Evolutionary conservation across 2,888 invertebrate species (phyloP), one percentile per base, ranked within the genome.

Genomic region (Acrobasis suavella): DNA sequence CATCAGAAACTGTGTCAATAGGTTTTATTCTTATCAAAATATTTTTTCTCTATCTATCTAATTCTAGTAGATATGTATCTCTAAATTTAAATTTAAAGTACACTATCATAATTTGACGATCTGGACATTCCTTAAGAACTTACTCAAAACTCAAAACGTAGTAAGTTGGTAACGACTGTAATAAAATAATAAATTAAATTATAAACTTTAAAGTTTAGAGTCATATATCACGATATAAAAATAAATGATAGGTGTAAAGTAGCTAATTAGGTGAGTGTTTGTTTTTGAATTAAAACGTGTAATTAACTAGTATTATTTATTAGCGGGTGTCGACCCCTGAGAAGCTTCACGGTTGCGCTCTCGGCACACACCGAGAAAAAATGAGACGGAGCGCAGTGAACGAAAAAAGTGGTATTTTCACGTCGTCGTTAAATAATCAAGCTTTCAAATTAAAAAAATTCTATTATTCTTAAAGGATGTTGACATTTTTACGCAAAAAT

Each of bases 321-420:
- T 52, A 60, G 50, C 51, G 54, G 62, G 55, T 62, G 62, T 55
- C 62, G 55, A 62, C 62, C n/a, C n/a, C 62, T 62, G 55, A 42
- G 37, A 49, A 32, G 56, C 42, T 60, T 60, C 60, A 60, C 46
- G 60, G 60, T 60, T 52, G 39, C n/a, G 50, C 16, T 22, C 46
- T 39, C 39, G 1, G 49, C 2, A 5, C 42, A 16, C 12, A 6
- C 56, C 12, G 22, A 14, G 37, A 15, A 17, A 56, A 16, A 42
- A 56, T 22, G 1, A 56, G 56, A n/a, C 56, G 17, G 56, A 42
- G 56, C 9, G 12, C 39, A 9, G 42, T 9, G 22, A 42, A 22
- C 8, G 38, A 55, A n/a, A 8, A 17, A 42, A 12, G 1, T 56
- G 10, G n/a, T 12, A 12, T 3, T n/a, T n/a, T n/a, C n/a, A n/a